Percentiles rank a stretch among this genome's conserved stretches.
Conservation (phyloP, 2,888 invertebrate genomes). For the Hylaea fasciaria region DNA sequence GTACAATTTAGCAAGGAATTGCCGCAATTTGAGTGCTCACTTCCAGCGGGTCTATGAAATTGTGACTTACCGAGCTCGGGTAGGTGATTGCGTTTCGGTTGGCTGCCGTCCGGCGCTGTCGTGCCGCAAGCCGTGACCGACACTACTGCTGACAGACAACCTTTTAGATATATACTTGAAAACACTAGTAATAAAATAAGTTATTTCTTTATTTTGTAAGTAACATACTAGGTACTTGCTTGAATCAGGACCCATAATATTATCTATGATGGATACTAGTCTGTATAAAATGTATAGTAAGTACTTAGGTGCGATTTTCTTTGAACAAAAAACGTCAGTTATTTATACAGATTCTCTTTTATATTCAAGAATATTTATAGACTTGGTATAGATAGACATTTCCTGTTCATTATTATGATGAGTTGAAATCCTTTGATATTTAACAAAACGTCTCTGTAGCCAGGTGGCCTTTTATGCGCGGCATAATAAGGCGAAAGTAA, state of each 20-base stretch:
- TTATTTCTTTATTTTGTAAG: no score
- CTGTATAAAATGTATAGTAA: no score
- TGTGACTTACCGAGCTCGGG: conserved; percentile 36
- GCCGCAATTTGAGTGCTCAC: conserved; percentile 31
- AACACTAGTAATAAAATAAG: not conserved
- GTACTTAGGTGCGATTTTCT: no score
- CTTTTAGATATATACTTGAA: conserved; percentile 17
- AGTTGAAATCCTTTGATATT: conserved; percentile 3
- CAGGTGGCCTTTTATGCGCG: conserved; percentile 15
- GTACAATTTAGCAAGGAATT: conserved; percentile 34
- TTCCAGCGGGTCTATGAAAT: conserved; percentile 29
- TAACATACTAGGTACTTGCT: not conserved
- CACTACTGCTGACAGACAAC: conserved; percentile 17
- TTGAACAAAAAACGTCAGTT: no score
- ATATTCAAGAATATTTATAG: no score
- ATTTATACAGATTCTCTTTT: not conserved
- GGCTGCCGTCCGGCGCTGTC: conserved; percentile 24
- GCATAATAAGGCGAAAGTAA: conserved; percentile 21
- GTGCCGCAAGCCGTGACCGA: conserved; percentile 31
- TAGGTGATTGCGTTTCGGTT: conserved; percentile 39
- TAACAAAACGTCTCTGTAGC: conserved; percentile 7
- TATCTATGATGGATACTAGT: no score
- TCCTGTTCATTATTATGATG: conserved; percentile 2
- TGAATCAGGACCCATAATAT: not conserved
- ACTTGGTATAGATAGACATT: not conserved